Evolutionary conservation across 2,888 invertebrate species (phyloP), one percentile per base, ranked within the genome.

Genomic region (Holacanthella duospinosa): DNA sequence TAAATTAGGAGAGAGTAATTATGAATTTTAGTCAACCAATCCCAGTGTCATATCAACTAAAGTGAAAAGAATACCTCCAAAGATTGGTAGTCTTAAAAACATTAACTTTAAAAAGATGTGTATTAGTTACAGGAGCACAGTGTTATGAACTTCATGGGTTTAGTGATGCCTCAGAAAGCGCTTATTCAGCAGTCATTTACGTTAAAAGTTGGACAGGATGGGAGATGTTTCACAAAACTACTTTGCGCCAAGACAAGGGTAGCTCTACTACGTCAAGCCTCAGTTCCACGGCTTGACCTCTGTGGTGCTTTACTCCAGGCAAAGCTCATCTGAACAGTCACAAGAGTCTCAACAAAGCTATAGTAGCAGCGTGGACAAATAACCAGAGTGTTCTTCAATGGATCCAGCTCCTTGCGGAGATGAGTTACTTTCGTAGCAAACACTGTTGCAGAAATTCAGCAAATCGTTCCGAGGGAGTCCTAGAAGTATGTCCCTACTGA

Each of bases 61-160:
- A n/a, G n/a, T 69, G 55, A 36, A 3, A 21, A 3, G 29, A 29
- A 1, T 63, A 54, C 36, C n/a, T 16, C 16, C 12, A 29, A 21
- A 44, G 27, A 4, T 25, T 65, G 26, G 25, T 3, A 16, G 1
- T 24, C 16, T 16, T 63, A 12, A 24, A 24, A 26, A n/a, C 16
- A 4, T 1, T 63, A 1, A 28, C n/a, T 2, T 44, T 63, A 16
- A 59, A 64, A 3, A 29, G 63, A 2, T 60, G 55, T 24, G 24
- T 64, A 21, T 28, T 21, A 16, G 9, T 2, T 25, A n/a, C 3
- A 19, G 24, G 25, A 4, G 1, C 56, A 2, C 16, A 2, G 2
- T 21, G 2, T 27, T 55, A 67, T 6, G 62, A 73, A 64, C 44
- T 75, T 24, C 73, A 74, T 60, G 71, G 69, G 1, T 74, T 73